phyloP scores from a whole-genome alignment of 1,140 invertebrate genomes.

The Psilanteris sp. region DNA sequence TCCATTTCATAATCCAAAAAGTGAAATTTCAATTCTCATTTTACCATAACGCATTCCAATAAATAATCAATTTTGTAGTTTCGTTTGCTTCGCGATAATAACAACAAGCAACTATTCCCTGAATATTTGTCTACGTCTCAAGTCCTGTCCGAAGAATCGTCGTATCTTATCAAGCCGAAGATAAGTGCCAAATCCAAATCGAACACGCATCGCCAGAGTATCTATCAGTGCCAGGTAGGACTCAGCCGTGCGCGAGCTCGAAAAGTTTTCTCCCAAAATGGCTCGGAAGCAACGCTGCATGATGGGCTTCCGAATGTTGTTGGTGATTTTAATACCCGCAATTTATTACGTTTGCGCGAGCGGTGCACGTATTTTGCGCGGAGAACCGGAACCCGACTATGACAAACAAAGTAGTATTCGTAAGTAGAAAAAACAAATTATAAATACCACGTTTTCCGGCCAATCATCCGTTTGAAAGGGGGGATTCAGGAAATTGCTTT shows the following conservation, averaged over 20 bases:
- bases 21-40: no score
- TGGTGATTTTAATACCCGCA: conserved; percentile 69
- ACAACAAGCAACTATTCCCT: no score
- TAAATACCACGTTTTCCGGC: no score
- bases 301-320: conserved; percentile 69
- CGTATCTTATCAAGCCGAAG: conserved; percentile 23
- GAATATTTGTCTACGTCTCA: conserved; percentile 5
- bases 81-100: no score
- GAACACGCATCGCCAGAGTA: neutral
- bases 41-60: no score
- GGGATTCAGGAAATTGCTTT: no score
- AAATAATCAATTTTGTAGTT: no score
- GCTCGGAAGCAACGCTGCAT: conserved; percentile 65
- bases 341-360: conserved; percentile 68
- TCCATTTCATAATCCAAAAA: no score
- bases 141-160: conserved; percentile 10
- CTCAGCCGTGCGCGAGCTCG: neutral
- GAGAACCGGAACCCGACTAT: neutral
- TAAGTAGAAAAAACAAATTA: conserved; percentile 14
- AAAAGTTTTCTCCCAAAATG: conserved; percentile 56
- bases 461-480: no score
- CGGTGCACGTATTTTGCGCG: conserved; percentile 39
- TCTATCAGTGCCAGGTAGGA: conserved; percentile 19
- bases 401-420: conserved; percentile 7
- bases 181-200: conserved; percentile 27